Conservation (phyloP, 2,888 invertebrate genomes). For the Megalurothrips usitatus region DNA sequence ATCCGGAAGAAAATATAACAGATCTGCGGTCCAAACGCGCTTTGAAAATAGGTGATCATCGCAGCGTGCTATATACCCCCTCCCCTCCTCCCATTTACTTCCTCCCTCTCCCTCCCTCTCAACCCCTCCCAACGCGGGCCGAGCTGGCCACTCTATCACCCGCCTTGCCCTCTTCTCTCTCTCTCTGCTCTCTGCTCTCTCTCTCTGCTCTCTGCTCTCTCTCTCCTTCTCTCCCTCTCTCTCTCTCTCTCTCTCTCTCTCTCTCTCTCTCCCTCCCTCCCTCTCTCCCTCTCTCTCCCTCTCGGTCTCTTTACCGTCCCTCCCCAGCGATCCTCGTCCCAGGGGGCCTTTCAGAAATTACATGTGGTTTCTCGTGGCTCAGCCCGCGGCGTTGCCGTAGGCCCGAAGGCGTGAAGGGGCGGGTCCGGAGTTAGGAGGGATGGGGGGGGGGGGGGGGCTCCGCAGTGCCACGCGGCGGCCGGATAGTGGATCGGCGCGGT, state of each 20-base stretch:
- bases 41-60: not conserved
- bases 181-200: too few relatives aligned
- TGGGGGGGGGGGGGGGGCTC: not conserved
- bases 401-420: not conserved
- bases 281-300: too few relatives aligned
- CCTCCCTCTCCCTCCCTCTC: too few relatives aligned
- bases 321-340: not conserved
- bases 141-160: not conserved
- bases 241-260: too few relatives aligned
- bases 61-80: not conserved
- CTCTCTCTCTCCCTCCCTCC: too few relatives aligned
- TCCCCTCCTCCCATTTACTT: not conserved
- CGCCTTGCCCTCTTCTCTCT: not conserved
- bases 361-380: slow-evolving; percentile 7
- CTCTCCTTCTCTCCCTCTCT: too few relatives aligned
- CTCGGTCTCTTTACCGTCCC: too few relatives aligned
- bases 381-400: not conserved
- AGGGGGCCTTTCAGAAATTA: slow-evolving; percentile 21
- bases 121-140: not conserved
- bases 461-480: too few relatives aligned
- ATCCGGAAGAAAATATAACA: too few relatives aligned
- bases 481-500: not conserved
- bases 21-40: not conserved
- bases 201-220: too few relatives aligned
- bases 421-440: not conserved